phyloP scores from a whole-genome alignment of 2,888 invertebrate genomes.

The Harpalus rufipes region DNA sequence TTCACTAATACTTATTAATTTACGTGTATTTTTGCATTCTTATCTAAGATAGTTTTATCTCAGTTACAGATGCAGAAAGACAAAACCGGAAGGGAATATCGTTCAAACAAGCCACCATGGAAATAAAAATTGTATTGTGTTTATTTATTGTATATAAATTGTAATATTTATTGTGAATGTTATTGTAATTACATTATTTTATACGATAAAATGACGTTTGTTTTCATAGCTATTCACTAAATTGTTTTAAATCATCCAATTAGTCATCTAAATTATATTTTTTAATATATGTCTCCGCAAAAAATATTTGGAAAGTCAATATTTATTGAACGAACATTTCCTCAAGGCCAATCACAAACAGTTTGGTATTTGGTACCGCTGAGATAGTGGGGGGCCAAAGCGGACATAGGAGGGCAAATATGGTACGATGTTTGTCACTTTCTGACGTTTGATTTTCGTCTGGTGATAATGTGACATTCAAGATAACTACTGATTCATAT shows the following conservation, averaged over 20 bases:
- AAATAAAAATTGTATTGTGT: slow-evolving; percentile 68
- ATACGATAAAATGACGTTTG: not conserved
- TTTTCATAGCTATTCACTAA: not conserved
- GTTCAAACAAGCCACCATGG: slow-evolving; percentile 71
- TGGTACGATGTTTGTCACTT: slow-evolving; percentile 50
- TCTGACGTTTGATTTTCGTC: slow-evolving; percentile 49
- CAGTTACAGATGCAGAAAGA: not conserved
- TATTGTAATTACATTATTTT: not conserved
- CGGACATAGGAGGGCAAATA: slow-evolving; percentile 38
- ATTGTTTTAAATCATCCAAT: not conserved
- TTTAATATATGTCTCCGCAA: not conserved
- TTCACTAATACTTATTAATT: no score
- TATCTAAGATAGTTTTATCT: no score
- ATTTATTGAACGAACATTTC: slow-evolving; percentile 22
- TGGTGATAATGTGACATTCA: slow-evolving; percentile 2
- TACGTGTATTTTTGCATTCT: no score
- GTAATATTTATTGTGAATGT: slow-evolving; percentile 10
- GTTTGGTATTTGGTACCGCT: slow-evolving; percentile 51
- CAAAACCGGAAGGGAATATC: slow-evolving; percentile 68
- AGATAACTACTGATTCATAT: not conserved
- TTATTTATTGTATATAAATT: slow-evolving; percentile 46
- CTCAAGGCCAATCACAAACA: slow-evolving; percentile 13
- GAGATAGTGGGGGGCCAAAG: slow-evolving; percentile 16
- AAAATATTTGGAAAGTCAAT: not conserved
- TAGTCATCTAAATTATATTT: slow-evolving; percentile 8